Conservation (phyloP, 2,113 vertebrate genomes). For the Aegotheles bennettii region DNA sequence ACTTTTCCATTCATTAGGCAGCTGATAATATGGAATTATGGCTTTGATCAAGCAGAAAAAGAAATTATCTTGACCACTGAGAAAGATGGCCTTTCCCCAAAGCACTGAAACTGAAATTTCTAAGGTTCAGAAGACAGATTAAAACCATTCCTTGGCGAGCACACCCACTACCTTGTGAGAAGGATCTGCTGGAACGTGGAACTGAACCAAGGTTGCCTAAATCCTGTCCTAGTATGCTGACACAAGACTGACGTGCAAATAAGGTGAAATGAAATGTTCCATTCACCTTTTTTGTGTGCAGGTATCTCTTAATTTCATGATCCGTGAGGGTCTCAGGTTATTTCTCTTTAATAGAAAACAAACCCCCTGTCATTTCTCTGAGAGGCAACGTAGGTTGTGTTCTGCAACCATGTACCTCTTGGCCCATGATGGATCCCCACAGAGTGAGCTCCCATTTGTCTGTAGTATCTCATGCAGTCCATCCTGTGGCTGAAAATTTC, state of each 20-base stretch:
- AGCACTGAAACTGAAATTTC: not conserved
- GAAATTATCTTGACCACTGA: not conserved
- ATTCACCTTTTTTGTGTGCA: not conserved
- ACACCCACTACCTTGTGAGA: fast-evolving
- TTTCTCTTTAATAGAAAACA: not conserved
- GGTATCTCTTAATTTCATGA: not conserved
- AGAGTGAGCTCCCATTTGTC: not conserved
- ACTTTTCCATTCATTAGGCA: not conserved
- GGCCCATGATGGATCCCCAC: not conserved
- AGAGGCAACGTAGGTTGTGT: not conserved
- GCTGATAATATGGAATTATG: not conserved
- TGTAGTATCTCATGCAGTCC: not conserved
- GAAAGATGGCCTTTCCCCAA: not conserved
- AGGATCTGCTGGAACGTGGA: not conserved
- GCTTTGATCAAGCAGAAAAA: not conserved
- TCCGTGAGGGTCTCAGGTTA: not conserved
- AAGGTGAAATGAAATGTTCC: not conserved
- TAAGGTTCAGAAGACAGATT: not conserved
- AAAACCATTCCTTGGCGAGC: not conserved
- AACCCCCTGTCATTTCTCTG: not conserved
- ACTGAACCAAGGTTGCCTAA: not conserved
- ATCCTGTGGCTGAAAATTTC: not conserved
- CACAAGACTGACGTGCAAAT: not conserved
- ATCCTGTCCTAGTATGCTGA: not conserved
- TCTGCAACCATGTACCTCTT: not conserved